Base-by-base conservation (phyloP, 2,797 vertebrate genomes). In the Eulemur rubriventer region DNA sequence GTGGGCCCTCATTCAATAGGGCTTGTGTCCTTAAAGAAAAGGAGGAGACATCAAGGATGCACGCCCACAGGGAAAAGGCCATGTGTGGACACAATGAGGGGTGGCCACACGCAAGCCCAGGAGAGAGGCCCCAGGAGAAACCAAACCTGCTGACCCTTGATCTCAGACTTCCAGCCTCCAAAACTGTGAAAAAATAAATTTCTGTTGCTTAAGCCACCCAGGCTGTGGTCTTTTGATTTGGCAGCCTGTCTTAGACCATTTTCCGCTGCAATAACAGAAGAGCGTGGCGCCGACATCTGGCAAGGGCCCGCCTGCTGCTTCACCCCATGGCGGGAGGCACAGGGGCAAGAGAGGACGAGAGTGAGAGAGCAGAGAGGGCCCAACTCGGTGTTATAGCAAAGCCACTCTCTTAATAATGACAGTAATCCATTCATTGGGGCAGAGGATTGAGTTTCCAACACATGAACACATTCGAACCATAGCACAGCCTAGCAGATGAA, bases 61-160 rank as follows among this genome's bases (percentile, higher is more conserved):
- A 73, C 0, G 26, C 0, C 0, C 33, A 2, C 7, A 50, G 70
- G 33, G 4, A 20, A 50, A 61, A 72, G 22, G 30, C 17, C 18
- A 18, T 0, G 3, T 48, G n/a, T 41, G 28, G 4, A 30, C 33
- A 22, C 20, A 13, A 48, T 0, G 0, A 72, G 65, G 63, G 38
- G 38, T 2, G 20, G 52, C 63, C 7, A 12, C 26, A n/a, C 17
- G 7, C 41, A 50, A 59, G 20, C 48, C n/a, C 3, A 46, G 57
- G 30, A 63, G 67, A 70, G 30, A 41, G 9, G 61, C 28, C 52
- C 33, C 11, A 20, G 63, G 41, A 55, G 38, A 55, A 89, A 55
- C 17, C 69, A 67, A 35, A 13, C 41, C 85, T 73, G 38, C 57
- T 16, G 52, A 52, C 43, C n/a, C 52, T 61, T 50, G 52, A 28